Conservation (phyloP, 2,888 invertebrate genomes). For the Geotrupes spiniger region DNA sequence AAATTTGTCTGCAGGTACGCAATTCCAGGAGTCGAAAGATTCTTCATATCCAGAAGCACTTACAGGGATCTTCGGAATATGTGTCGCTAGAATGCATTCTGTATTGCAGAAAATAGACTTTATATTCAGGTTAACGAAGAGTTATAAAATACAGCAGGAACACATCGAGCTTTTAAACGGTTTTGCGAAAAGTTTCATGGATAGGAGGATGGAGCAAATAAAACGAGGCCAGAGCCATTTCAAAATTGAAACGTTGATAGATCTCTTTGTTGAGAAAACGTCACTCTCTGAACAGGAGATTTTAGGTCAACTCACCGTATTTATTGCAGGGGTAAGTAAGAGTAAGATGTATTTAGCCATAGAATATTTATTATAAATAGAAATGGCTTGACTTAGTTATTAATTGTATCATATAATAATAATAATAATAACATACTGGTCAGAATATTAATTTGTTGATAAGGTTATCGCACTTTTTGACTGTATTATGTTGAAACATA, state of each 20-base stretch:
- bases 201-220: constrained; percentile 5
- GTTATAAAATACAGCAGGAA: constrained; percentile 18
- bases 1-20: too few relatives aligned
- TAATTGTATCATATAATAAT: too few relatives aligned
- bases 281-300: constrained; percentile 24
- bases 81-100: constrained; percentile 23
- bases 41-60: constrained; percentile 21
- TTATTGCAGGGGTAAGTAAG: constrained; percentile 27
- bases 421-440: too few relatives aligned
- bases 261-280: constrained; percentile 15
- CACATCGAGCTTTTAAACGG: constrained; percentile 18
- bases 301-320: constrained; percentile 27
- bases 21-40: constrained; percentile 18
- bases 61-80: constrained; percentile 17
- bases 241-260: constrained; percentile 16
- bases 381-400: too few relatives aligned
- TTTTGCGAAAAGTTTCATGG: constrained; percentile 19
- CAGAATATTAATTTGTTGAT: too few relatives aligned
- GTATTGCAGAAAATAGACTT: constrained; percentile 21
- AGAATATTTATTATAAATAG: too few relatives aligned
- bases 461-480: too few relatives aligned
- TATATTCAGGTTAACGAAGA: constrained; percentile 21
- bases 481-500: too few relatives aligned
- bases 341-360: too few relatives aligned
- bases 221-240: constrained; percentile 13